These are phyloP conservation scores for Leucopsar rothschildi DNA, from an alignment of 2,113 vertebrate genomes.

Conservation along the genomic window DNA sequence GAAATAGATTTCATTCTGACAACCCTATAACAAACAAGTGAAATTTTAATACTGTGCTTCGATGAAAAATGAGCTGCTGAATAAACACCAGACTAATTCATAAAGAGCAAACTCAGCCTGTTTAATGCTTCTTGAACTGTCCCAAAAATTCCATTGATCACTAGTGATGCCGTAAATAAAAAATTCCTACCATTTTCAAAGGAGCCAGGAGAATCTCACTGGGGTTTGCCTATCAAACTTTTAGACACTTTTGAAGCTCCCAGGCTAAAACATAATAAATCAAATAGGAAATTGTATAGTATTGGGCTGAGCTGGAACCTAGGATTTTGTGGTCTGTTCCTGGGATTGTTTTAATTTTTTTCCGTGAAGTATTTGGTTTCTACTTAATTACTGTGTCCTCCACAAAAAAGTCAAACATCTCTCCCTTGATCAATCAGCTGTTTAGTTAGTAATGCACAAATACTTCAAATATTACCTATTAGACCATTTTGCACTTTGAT, in stretches of 20 bases:
- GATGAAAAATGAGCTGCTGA: slow-evolving; percentile 57
- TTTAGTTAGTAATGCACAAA: not conserved
- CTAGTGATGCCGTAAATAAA: slow-evolving; percentile 38
- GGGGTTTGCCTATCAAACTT: slow-evolving; percentile 49
- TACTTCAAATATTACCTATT: not conserved
- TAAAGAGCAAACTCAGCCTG: slow-evolving; percentile 44
- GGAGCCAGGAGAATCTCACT: slow-evolving; percentile 42
- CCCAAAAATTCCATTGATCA: slow-evolving; percentile 31
- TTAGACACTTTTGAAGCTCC: slow-evolving; percentile 40
- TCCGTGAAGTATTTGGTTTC: slow-evolving; percentile 42
- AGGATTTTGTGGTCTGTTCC: not conserved
- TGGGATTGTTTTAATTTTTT: not conserved
- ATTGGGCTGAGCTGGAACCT: not conserved
- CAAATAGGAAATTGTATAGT: slow-evolving; percentile 24
- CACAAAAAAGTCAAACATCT: slow-evolving; percentile 16
- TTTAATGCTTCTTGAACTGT: slow-evolving; percentile 29
- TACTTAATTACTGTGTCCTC: slow-evolving; percentile 4
- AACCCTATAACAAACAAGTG: slow-evolving; percentile 51
- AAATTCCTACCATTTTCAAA: slow-evolving; percentile 54
- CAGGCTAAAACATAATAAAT: slow-evolving; percentile 49
- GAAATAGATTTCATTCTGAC: slow-evolving; percentile 52
- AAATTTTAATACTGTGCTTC: slow-evolving; percentile 18
- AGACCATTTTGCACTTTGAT: not conserved
- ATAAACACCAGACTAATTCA: slow-evolving; percentile 58
- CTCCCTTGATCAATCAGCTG: slow-evolving; percentile 19